Evolutionary conservation across 2,113 vertebrate species (phyloP).

Genomic region (Penelope pileata): DNA sequence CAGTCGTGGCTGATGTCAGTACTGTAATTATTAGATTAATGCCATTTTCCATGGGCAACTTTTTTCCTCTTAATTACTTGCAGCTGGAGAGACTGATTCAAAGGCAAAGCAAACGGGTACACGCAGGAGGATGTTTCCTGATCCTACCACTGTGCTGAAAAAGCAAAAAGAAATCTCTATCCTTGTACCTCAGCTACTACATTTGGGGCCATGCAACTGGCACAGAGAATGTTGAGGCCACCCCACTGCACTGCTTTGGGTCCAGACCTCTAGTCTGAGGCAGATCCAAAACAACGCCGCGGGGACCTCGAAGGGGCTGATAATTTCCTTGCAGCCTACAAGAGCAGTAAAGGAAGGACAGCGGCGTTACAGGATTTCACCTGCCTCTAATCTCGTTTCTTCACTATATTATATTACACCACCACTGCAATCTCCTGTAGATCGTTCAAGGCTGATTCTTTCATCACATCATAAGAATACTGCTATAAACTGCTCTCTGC

Average conservation of each 20-base stretch:
- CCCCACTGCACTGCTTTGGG: neutral
- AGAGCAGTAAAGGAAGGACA: neutral
- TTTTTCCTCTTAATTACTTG: neutral
- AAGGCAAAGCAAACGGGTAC: neutral
- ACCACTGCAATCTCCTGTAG: neutral
- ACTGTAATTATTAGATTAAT: neutral
- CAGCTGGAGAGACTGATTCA: neutral
- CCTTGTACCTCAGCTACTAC: neutral
- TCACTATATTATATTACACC: neutral
- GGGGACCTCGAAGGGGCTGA: neutral
- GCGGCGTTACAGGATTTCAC: neutral
- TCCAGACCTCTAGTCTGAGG: neutral
- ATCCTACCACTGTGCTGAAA: neutral
- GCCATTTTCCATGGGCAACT: neutral
- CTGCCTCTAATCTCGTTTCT: neutral
- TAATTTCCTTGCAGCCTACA: neutral
- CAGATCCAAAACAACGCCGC: neutral
- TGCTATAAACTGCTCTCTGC: neutral
- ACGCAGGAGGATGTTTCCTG: neutral
- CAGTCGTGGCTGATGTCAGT: neutral
- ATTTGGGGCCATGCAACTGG: neutral
- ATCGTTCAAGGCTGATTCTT: neutral
- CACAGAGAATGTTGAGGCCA: accelerated
- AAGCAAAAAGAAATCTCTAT: neutral
- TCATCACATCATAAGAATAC: neutral